Percentiles rank a stretch among this genome's conserved stretches.
These are phyloP conservation scores for Polymixis lichenea DNA, from an alignment of 2,888 invertebrate species.

Conservation along the genomic window DNA sequence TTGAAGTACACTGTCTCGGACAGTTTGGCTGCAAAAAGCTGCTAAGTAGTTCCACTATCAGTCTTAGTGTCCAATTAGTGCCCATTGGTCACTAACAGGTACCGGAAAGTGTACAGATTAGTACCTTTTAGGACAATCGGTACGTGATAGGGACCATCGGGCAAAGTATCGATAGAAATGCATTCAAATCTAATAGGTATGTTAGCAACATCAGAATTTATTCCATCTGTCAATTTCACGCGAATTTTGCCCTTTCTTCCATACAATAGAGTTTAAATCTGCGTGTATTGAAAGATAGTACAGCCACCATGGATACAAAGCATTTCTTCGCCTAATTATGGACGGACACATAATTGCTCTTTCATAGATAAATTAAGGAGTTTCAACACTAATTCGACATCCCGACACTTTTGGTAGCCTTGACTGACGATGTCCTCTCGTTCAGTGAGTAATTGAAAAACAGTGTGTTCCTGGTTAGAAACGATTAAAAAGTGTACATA, in stretches of 20 bases:
- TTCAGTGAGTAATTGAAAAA: slow-evolving; percentile 12
- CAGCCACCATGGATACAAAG: slow-evolving; percentile 54
- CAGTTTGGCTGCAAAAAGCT: slow-evolving; percentile 63
- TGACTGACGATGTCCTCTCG: slow-evolving; percentile 44
- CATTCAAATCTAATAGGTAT: slow-evolving; percentile 55
- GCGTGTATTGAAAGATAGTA: slow-evolving; percentile 41
- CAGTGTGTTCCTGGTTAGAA: slow-evolving; percentile 50
- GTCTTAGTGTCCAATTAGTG: slow-evolving; percentile 72
- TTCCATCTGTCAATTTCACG: slow-evolving; percentile 41
- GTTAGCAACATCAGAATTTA: slow-evolving; percentile 44
- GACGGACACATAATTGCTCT: slow-evolving; percentile 73
- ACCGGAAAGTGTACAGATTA: slow-evolving; percentile 22
- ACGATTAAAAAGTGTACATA: slow-evolving; percentile 51
- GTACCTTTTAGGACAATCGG: slow-evolving; percentile 34
- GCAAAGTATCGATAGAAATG: slow-evolving; percentile 60
- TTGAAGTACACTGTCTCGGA: slow-evolving; percentile 52
- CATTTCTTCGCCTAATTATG: slow-evolving; percentile 67
- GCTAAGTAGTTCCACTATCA: slow-evolving; percentile 72
- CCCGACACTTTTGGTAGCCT: slow-evolving; percentile 23
- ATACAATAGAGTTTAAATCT: slow-evolving; percentile 24
- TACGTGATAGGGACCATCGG: slow-evolving; percentile 41
- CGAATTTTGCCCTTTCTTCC: slow-evolving; percentile 13
- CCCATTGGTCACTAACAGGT: slow-evolving; percentile 45
- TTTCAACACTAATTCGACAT: slow-evolving; percentile 73
- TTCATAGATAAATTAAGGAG: slow-evolving; percentile 60